Evolutionary conservation across 2,113 vertebrate species (phyloP).

Genomic region (Verasper variegatus): DNA sequence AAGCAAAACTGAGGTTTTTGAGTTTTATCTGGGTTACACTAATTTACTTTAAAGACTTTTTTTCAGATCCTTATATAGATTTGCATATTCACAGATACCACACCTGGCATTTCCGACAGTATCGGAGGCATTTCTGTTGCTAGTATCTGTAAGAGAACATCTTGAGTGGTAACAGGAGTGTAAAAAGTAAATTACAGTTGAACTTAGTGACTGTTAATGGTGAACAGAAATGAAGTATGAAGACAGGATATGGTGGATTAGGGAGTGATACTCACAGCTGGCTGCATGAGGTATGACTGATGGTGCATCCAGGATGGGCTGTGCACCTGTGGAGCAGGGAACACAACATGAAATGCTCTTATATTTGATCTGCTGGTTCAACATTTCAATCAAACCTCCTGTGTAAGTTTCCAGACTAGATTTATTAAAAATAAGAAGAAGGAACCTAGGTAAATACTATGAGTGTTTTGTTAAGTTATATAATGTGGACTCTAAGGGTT

Average conservation of each 20-base stretch:
- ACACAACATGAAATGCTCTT: neutral
- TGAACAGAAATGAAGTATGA: neutral
- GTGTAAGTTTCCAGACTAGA: constrained; percentile 84
- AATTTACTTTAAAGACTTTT: too few relatives aligned
- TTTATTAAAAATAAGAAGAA: constrained; percentile 68
- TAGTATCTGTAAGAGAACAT: too few relatives aligned
- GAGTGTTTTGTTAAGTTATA: neutral
- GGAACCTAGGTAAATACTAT: constrained; percentile 64
- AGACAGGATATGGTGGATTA: neutral
- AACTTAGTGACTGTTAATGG: neutral
- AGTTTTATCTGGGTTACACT: too few relatives aligned
- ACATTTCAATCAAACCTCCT: constrained; percentile 84
- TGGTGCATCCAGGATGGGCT: constrained; percentile 93
- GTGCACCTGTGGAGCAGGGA: constrained; percentile 82
- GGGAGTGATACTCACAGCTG: constrained; percentile 73
- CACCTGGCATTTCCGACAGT: too few relatives aligned
- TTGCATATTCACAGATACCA: too few relatives aligned
- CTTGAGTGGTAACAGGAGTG: too few relatives aligned
- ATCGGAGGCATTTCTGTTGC: too few relatives aligned
- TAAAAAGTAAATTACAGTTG: neutral
- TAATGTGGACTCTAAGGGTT: constrained; percentile 7
- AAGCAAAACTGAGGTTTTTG: too few relatives aligned
- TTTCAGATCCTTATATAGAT: too few relatives aligned
- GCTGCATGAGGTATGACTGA: constrained; percentile 95
- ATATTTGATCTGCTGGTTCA: neutral